These are phyloP conservation scores for Hippopotamyrus pictus DNA, from an alignment of 2,797 vertebrate genomes.

Conservation along the genomic window DNA sequence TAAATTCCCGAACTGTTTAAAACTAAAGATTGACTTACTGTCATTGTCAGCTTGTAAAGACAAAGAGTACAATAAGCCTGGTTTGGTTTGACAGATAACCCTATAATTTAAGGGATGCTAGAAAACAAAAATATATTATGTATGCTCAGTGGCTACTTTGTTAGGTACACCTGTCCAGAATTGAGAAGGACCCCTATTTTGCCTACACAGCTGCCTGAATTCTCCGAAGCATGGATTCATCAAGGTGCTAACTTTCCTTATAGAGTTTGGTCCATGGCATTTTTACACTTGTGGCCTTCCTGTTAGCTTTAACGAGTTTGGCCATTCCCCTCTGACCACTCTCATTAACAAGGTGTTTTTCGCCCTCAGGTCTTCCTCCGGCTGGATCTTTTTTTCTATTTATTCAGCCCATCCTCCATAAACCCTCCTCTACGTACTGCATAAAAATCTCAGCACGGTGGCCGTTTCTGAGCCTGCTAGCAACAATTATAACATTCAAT, in stretches of 20 bases:
- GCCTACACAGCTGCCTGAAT: background rate
- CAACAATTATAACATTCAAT: background rate
- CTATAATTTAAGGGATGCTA: background rate
- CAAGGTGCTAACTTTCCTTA: background rate
- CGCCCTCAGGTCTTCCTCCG: background rate
- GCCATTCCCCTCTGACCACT: background rate
- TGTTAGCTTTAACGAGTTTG: background rate
- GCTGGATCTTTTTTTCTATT: background rate
- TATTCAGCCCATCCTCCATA: background rate
- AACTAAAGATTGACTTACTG: slow-evolving; percentile 41
- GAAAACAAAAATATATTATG: background rate
- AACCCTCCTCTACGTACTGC: background rate
- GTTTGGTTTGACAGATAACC: background rate
- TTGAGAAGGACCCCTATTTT: background rate
- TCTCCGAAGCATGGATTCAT: background rate
- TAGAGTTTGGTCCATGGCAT: background rate
- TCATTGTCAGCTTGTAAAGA: background rate
- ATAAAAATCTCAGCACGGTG: background rate
- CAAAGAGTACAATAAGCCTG: background rate
- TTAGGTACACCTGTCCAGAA: background rate
- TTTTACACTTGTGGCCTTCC: background rate
- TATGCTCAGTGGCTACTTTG: background rate
- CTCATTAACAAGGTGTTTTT: background rate
- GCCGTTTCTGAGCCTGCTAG: background rate
- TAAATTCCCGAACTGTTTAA: slow-evolving; percentile 56